Evolutionary conservation across 2,888 invertebrate genomes (phyloP).

Genomic region (Dione vanillae): DNA sequence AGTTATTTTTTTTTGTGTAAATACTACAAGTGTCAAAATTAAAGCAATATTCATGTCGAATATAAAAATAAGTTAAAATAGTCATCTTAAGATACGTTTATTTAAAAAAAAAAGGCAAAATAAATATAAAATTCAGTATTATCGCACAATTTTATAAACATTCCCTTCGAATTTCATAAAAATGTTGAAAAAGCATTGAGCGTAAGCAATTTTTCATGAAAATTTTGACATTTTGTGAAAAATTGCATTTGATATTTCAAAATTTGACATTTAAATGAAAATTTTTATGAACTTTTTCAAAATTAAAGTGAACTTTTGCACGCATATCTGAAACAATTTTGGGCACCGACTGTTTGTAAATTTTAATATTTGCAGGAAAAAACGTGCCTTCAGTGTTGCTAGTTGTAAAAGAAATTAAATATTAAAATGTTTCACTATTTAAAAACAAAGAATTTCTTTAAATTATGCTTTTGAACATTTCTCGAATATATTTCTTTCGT

Average conservation of each 20-base stretch:
- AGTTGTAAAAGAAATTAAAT: slow-evolving; percentile 13
- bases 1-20: neutral
- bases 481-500: slow-evolving; percentile 11
- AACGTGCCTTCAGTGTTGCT: slow-evolving; percentile 49
- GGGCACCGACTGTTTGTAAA: slow-evolving; percentile 26
- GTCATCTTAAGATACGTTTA: slow-evolving; percentile 3
- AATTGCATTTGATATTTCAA: neutral
- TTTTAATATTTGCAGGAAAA: slow-evolving; percentile 3
- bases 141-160: slow-evolving; percentile 39
- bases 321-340: slow-evolving; percentile 32
- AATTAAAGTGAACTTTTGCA: slow-evolving; percentile 25
- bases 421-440: neutral
- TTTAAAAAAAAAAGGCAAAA: slow-evolving; percentile 10
- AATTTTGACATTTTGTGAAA: neutral
- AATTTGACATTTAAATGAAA: neutral
- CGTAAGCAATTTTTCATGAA: neutral
- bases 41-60: slow-evolving; percentile 19
- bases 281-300: neutral
- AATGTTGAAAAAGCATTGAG: neutral
- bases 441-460: neutral
- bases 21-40: neutral
- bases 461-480: slow-evolving; percentile 20
- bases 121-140: slow-evolving; percentile 34
- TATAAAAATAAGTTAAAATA: slow-evolving; percentile 26
- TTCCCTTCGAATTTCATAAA: slow-evolving; percentile 12